A percentile compares a stretch with the other conserved stretches of the same genome.
phyloP scores from a whole-genome alignment of 2,113 vertebrate species.

The Macrotis lagotis region DNA sequence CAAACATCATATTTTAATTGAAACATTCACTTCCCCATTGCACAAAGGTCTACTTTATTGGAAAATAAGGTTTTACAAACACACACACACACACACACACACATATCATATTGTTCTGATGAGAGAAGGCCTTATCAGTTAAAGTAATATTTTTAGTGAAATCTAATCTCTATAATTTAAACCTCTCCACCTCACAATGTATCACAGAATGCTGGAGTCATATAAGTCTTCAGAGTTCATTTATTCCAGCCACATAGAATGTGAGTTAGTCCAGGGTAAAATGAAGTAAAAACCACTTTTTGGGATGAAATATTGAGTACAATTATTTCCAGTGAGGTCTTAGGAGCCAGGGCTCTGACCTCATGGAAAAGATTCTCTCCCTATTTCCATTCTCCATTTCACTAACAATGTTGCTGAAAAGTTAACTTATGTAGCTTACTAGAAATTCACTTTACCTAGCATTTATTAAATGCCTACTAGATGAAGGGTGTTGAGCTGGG shows the following conservation, averaged over 20 bases:
- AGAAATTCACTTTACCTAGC: background rate
- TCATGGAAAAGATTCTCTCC: background rate
- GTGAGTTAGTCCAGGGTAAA: no score
- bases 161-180: background rate
- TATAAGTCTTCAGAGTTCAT: no score
- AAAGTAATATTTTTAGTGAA: background rate
- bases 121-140: background rate
- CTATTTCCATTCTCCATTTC: background rate
- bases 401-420: background rate
- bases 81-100: no score
- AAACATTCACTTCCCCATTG: background rate
- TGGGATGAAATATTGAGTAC: no score
- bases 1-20: background rate
- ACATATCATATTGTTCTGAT: background rate
- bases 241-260: no score
- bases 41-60: background rate
- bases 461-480: background rate
- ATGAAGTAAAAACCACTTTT: no score
- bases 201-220: no score
- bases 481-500: background rate
- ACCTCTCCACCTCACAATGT: background rate
- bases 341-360: no score
- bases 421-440: background rate
- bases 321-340: no score
- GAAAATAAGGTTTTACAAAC: background rate